Evolutionary conservation across 92 coral and sea anemone genomes (phyloP), one percentile per base, ranked within the genome.

Genomic region (Scolanthus callimorphus): DNA sequence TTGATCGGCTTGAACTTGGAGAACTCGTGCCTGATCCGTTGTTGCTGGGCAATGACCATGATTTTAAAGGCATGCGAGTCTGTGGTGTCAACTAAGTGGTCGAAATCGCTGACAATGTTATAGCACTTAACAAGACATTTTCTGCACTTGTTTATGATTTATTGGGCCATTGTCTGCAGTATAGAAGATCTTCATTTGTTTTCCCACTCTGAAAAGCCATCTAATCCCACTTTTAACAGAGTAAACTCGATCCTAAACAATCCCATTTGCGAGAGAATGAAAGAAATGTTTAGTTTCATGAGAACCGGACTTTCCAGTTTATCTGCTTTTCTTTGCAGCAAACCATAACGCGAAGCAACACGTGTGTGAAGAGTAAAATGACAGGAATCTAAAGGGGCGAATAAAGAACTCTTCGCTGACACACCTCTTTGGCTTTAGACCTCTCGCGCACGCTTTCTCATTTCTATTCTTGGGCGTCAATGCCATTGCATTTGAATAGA

Each of bases 131-230:
- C 11, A 9, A 46, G 52, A 21, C 4, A 20, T 10, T 46, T 34
- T 9, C 17, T 46, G 8, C 12, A 21, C n/a, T 46, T 46, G 19
- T 46, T 46, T 20, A 4, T 46, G 52, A 46, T 46, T 46, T 46
- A 46, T 46, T 46, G 17, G 52, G 52, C 52, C 17, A 46, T 46
- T 46, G 52, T 46, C 23, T 46, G 17, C 4, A 4, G n/a, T n/a
- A n/a, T 10, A 4, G 11, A 20, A 46, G 52, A 46, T 46, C 22
- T 20, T 19, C 17, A 46, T 6, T 46, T 46, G 17, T 11, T 46
- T 34, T 6, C 41, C 41, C n/a, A n/a, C n/a, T n/a, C n/a, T n/a
- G n/a, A n/a, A n/a, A 34, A 34, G 8, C 15, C 41, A 34, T 34
- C 15, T 15, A 15, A 6, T 6, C 15, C 41, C 8, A 34, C 8